Percentiles rank a stretch among this genome's conserved stretches.
These are phyloP conservation scores for Halisarca cf. caerulea DNA, from an alignment of 37 sponge, comb jelly and placozoan genomes.

Conservation along the genomic window DNA sequence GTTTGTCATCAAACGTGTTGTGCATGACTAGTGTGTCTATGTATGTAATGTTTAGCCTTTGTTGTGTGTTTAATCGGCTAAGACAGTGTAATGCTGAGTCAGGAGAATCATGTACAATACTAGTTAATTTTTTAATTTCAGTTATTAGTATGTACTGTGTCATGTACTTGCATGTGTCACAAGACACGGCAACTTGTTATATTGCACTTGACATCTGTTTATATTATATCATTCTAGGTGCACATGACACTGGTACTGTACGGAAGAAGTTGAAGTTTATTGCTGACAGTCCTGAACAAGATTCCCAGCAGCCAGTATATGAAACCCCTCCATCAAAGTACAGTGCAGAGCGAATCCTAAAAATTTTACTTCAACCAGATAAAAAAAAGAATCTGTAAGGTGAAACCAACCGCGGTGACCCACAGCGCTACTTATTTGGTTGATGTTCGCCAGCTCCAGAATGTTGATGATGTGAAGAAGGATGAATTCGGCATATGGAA, in stretches of 20 bases:
- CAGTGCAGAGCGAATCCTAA: conserved; percentile 34
- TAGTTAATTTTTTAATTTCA: too few relatives aligned
- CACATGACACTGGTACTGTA: not conserved
- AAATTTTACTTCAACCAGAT: conserved; percentile 38
- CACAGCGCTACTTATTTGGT: conserved; percentile 35
- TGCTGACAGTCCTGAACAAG: not conserved
- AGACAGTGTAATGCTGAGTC: too few relatives aligned
- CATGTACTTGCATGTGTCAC: too few relatives aligned
- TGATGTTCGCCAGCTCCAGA: conserved; percentile 16
- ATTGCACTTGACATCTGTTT: not conserved
- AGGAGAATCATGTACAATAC: too few relatives aligned
- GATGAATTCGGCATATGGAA: conserved; percentile 56
- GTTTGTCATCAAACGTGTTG: too few relatives aligned
- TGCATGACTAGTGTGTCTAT: too few relatives aligned
- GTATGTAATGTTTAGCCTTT: too few relatives aligned
- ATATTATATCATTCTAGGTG: not conserved
- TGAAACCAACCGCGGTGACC: conserved; percentile 17
- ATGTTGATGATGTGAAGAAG: conserved; percentile 43
- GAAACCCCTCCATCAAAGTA: conserved; percentile 36
- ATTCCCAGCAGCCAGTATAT: conserved; percentile 23
- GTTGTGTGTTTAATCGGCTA: too few relatives aligned
- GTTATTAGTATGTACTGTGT: too few relatives aligned
- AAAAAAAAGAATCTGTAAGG: conserved; percentile 23
- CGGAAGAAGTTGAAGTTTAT: not conserved
- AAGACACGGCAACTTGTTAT: not conserved